These are phyloP conservation scores for Eulemur macaco DNA, from an alignment of 2,113 vertebrate species.

Conservation along the genomic window DNA sequence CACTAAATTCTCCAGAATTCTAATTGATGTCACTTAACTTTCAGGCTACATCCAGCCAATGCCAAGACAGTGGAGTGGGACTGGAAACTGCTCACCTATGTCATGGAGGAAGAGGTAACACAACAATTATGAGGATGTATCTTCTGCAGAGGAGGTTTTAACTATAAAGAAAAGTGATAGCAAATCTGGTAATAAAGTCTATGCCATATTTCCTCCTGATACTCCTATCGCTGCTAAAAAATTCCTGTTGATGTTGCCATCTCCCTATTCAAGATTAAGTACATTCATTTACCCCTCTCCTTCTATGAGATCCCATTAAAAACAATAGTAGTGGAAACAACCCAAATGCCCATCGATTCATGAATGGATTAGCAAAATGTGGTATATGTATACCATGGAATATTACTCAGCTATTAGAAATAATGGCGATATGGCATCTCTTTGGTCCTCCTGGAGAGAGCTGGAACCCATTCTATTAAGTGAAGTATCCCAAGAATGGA, in stretches of 20 bases:
- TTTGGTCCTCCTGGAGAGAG: no score
- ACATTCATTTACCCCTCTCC: neutral
- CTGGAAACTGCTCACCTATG: conserved; percentile 89
- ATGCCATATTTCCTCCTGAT: neutral
- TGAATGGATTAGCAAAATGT: no score
- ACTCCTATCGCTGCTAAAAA: neutral
- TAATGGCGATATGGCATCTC: no score
- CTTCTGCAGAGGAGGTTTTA: conserved; percentile 38
- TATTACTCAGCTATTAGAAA: no score
- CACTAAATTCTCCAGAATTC: neutral
- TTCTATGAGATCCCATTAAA: conserved; percentile 5
- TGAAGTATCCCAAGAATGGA: no score
- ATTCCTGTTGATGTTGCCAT: neutral
- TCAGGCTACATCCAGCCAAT: conserved; percentile 92
- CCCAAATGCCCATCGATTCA: no score
- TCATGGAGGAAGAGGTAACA: conserved; percentile 90
- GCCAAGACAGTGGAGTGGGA: conserved; percentile 89
- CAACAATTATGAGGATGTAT: neutral
- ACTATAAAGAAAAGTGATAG: neutral
- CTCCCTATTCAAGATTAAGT: neutral
- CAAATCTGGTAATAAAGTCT: neutral
- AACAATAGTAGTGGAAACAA: neutral
- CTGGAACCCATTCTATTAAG: no score
- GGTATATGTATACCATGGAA: no score
- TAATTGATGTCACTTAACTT: conserved; percentile 72